Conservation (phyloP, 2,113 vertebrate genomes). For the Sprattus sprattus region DNA sequence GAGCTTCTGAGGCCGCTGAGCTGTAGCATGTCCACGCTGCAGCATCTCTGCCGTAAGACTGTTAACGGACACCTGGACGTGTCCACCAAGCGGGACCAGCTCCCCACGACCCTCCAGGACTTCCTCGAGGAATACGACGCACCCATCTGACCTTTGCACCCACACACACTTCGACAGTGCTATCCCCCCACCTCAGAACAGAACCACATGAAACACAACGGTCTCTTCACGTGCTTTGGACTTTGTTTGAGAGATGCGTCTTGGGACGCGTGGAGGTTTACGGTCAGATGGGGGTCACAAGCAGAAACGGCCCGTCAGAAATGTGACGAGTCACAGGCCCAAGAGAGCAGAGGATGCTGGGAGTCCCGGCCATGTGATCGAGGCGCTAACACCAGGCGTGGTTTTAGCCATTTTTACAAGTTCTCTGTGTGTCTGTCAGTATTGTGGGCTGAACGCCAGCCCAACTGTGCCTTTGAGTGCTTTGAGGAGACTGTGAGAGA, state of each 20-base stretch:
- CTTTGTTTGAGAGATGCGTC: neutral
- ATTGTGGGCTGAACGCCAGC: constrained; percentile 41
- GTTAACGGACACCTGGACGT: constrained; percentile 86
- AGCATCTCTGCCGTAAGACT: constrained; percentile 94
- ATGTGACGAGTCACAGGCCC: constrained; percentile 6
- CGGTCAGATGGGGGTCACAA: neutral
- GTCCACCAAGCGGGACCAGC: constrained; percentile 78
- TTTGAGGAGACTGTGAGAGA: neutral
- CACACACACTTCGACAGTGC: neutral
- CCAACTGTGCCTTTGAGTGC: constrained; percentile 46
- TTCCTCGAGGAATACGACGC: constrained; percentile 94
- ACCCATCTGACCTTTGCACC: constrained; percentile 76
- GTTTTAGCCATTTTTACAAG: constrained; percentile 26
- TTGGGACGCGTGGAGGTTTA: neutral
- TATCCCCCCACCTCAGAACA: neutral
- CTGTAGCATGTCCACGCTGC: constrained; percentile 86
- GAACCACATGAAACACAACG: neutral
- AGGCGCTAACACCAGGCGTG: constrained; percentile 12
- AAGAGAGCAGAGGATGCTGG: neutral
- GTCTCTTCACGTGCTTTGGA: neutral
- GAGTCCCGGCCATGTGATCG: neutral
- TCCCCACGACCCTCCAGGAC: constrained; percentile 87
- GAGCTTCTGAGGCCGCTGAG: constrained; percentile 86
- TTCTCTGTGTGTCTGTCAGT: constrained; percentile 43
- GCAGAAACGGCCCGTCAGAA: neutral